Base-by-base conservation (phyloP, 2,888 invertebrate genomes). In the Muschampia staudingeri region DNA sequence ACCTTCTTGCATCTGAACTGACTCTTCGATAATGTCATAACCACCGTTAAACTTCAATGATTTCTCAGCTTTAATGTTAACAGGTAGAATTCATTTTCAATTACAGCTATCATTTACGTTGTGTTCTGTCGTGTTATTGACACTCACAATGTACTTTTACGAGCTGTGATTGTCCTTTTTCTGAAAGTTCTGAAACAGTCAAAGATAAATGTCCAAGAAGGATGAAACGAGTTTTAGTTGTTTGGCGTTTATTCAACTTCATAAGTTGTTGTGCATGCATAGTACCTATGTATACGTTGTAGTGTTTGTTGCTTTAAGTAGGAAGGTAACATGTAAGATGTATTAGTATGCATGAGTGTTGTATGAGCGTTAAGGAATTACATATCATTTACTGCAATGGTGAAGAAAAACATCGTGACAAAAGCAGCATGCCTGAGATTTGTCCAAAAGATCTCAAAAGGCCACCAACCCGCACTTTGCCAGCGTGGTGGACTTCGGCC, bases 101-200 rank as follows among this genome's bases (percentile, higher is more conserved):
- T 92, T 93, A 84, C 75, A 67, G 83, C 84, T 78, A 86, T 85
- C 80, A 73, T 81, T 87, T 80, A 25, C 75, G 83, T 81, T 79
- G 75, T 78, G 76, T 86, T 85, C 80, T 73, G 75, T 83, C 81
- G 83, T 83, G 70, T 79, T 80, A 44, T 69, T 76, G 72, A 73
- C 70, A 52, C 73, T 84, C 67, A 72, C 30, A 2, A 87, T 87
- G 88, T 90, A 92, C 92, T 93, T 95, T 94, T 92, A 93, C 91
- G 89, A 91, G 87, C 86, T 91, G 90, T 93, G 92, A 93, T 95
- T 94, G 94, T 95, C 95, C 94, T 96, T 96, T 95, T 96, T 95
- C 94, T 90, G 89, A 89, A 56, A 92, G 95, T 96, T 95, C 94
- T 90, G 89, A 89, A 56, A 92, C 91, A 92, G 91, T 92, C 90